Base-by-base conservation (phyloP, 2,888 invertebrate genomes). In the Euplagia quadripunctaria region DNA sequence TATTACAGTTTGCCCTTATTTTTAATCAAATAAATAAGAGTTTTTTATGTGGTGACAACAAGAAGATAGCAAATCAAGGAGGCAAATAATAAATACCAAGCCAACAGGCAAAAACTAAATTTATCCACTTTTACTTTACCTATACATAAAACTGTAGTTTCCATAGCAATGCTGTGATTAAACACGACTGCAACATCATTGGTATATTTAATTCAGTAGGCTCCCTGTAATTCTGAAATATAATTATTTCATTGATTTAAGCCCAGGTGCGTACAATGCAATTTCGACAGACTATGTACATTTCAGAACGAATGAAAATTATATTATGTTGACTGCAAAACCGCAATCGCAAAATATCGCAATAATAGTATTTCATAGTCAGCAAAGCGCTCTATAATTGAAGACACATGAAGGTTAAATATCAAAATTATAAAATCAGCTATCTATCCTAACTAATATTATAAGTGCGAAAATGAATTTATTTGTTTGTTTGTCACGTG, bases 161-260 rank as follows among this genome's bases (percentile, higher is more conserved):
- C 68, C 68, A 71, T 52, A 11, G 14, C 55, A 49, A 64, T 3
- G 14, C 42, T 8, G n/a, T 66, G 61, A 66, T 74, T 73, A 72
- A 74, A 77, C 20, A 67, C 9, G 4, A 70, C 49, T 70, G 64
- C 68, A 78, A 17, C 49, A 16, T 41, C 72, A 69, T 70, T 64
- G 52, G 16, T 55, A 63, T 70, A 73, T 79, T 66, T 72, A 69
- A 75, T 76, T 42, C 31, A 68, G 3, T 46, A 46, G 63, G 51
- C 76, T 74, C 64, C 58, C 61, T 63, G 66, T 76, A 75, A 75
- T 79, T 77, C 68, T 74, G 68, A 81, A 74, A 75, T 74, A 78
- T 51, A 77, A 74, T 71, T 51, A 67, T 72, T 63, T 69, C 17
- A 63, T 52, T 70, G 68, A 58, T 20, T 74, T 49, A 67, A 63